Evolutionary conservation across 2,888 invertebrate genomes (phyloP).

Genomic region (Clostera curtula): DNA sequence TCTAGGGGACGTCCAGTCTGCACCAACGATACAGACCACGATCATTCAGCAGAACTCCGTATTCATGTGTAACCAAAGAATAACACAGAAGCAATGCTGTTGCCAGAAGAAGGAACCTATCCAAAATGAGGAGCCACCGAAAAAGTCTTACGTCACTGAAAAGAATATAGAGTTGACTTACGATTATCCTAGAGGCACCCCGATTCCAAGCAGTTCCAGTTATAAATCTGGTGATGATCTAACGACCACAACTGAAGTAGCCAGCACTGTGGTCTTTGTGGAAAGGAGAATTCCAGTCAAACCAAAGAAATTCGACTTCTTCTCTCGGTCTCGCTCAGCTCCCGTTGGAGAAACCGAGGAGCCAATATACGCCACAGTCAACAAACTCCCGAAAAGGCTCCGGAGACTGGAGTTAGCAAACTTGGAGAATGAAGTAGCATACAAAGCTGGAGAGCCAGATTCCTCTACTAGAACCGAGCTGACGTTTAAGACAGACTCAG

Average conservation of each 20-base stretch:
- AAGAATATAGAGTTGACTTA: constrained; percentile 70
- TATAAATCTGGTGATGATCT: constrained; percentile 50
- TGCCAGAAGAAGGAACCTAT: constrained; percentile 47
- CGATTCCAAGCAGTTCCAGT: constrained; percentile 48
- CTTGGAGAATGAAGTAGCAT: constrained; percentile 65
- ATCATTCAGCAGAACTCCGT: constrained; percentile 67
- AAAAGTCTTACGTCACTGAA: constrained; percentile 63
- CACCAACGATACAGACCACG: constrained; percentile 57
- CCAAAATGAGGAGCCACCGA: constrained; percentile 31
- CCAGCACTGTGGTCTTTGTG: constrained; percentile 68
- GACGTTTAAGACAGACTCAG: constrained; percentile 60
- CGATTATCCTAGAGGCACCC: constrained; percentile 63
- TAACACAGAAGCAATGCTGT: constrained; percentile 59
- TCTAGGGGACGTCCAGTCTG: constrained; percentile 78
- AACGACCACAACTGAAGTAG: constrained; percentile 69
- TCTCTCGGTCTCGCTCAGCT: constrained; percentile 67
- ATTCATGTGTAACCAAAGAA: constrained; percentile 63
- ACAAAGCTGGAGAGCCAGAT: constrained; percentile 55
- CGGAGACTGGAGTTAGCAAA: constrained; percentile 63
- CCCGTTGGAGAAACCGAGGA: constrained; percentile 68
- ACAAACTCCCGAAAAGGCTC: constrained; percentile 67
- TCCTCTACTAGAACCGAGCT: constrained; percentile 59
- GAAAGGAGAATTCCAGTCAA: constrained; percentile 64
- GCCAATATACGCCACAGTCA: constrained; percentile 69
- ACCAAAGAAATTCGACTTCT: constrained; percentile 65